Percentiles rank a stretch among this genome's conserved stretches.
Conservation (phyloP, 2,888 invertebrate species). For the Brenthis daphne region DNA sequence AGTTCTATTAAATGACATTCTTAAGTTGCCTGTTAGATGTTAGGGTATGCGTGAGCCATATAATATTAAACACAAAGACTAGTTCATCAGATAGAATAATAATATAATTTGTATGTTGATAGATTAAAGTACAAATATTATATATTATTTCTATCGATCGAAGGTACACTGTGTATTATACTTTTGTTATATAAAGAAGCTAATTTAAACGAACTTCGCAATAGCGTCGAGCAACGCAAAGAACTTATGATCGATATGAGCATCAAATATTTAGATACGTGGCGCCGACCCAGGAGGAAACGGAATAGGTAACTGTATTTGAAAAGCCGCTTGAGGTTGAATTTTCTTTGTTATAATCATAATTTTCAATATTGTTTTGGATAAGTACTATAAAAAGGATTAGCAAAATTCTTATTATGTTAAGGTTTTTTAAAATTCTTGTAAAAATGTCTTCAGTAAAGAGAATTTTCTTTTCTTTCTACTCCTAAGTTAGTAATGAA, state of each 20-base stretch:
- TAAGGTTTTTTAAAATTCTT: too few relatives aligned
- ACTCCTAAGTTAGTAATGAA: too few relatives aligned
- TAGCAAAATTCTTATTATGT: too few relatives aligned
- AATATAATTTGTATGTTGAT: too few relatives aligned
- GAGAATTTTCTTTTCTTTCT: too few relatives aligned
- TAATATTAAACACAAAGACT: too few relatives aligned
- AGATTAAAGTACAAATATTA: too few relatives aligned
- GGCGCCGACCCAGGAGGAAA: conserved; percentile 65
- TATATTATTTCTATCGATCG: too few relatives aligned
- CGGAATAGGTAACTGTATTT: conserved; percentile 71
- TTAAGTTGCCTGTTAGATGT: too few relatives aligned
- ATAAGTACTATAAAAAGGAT: background rate
- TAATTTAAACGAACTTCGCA: conserved; percentile 14
- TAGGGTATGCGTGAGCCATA: too few relatives aligned
- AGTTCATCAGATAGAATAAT: too few relatives aligned
- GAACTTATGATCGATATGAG: conserved; percentile 78
- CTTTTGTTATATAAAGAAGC: background rate
- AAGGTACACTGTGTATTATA: background rate
- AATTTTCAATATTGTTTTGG: conserved; percentile 25
- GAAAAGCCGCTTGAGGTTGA: conserved; percentile 69
- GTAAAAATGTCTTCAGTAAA: too few relatives aligned
- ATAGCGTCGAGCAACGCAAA: conserved; percentile 53
- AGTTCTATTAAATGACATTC: background rate
- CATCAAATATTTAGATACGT: conserved; percentile 75
- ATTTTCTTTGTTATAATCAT: conserved; percentile 32